These are phyloP conservation scores for Odontamblyopus lacepedii DNA, from an alignment of 2,797 vertebrate species.

Conservation along the genomic window DNA sequence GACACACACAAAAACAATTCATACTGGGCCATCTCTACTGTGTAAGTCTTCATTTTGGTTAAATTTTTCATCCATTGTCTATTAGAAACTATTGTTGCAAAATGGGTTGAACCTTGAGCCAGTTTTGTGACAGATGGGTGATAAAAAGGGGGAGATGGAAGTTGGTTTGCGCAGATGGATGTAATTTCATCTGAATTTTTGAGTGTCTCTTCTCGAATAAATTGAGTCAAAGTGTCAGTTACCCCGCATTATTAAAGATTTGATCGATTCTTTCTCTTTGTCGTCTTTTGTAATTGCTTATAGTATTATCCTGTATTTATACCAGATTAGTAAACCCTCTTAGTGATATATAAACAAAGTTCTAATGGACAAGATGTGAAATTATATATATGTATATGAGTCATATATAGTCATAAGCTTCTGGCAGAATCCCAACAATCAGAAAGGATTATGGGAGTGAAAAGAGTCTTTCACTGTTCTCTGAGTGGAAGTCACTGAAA, in stretches of 20 bases:
- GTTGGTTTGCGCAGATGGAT: constrained; percentile 6
- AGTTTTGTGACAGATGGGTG: constrained; percentile 3
- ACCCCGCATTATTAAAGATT: not conserved
- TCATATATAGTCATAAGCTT: no score
- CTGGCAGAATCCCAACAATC: no score
- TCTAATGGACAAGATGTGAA: no score
- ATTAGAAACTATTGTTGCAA: not conserved
- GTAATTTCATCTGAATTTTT: not conserved
- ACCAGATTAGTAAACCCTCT: not conserved
- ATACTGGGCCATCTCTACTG: not conserved
- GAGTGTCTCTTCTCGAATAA: constrained; percentile 3
- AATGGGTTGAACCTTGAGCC: constrained; percentile 7
- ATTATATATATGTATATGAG: no score
- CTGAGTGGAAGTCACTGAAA: no score
- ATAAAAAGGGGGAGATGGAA: not conserved
- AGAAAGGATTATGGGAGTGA: no score
- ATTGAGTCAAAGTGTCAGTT: constrained; percentile 4
- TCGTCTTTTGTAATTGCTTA: constrained; percentile 2
- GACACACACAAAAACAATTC: no score
- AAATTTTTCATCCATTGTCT: not conserved
- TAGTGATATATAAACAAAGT: not conserved
- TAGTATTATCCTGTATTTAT: not conserved
- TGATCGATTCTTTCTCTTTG: not conserved
- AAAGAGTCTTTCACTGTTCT: no score
- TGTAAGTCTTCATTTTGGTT: not conserved